Percentiles rank a stretch among this genome's conserved stretches.
Evolutionary conservation across 2,888 invertebrate genomes (phyloP).

Genomic region (Campopleginae sp.): DNA sequence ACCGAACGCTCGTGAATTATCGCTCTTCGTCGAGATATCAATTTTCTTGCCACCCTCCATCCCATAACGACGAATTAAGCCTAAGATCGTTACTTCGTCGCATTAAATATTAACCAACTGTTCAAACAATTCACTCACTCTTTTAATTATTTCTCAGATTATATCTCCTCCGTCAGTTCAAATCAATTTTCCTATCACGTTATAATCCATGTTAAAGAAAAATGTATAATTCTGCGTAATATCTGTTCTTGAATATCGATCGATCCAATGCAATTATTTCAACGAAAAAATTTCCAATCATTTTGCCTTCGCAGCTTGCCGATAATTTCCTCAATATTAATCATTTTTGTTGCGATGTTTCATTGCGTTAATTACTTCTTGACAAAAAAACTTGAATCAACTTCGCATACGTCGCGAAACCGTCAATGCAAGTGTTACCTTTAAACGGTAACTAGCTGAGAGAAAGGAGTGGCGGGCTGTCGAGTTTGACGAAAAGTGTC

Average conservation of each 20-base stretch:
- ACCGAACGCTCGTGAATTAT: constrained; percentile 59
- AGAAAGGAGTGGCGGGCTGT: not conserved
- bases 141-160: not conserved
- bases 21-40: constrained; percentile 60
- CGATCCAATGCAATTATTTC: not conserved
- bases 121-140: not conserved
- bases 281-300: not conserved
- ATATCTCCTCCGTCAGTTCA: not conserved
- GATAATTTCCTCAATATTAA: not conserved
- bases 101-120: not conserved
- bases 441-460: not conserved
- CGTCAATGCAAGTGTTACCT: not conserved
- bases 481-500: constrained; percentile 8
- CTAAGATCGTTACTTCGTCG: constrained; percentile 28
- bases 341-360: not conserved
- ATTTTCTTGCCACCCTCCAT: constrained; percentile 55
- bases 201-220: not conserved
- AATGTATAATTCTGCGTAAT: not conserved
- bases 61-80: constrained; percentile 36
- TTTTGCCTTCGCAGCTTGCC: not conserved
- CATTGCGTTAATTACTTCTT: not conserved
- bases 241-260: not conserved
- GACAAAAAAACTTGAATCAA: not conserved
- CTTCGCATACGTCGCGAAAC: not conserved
- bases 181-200: not conserved